Evolutionary conservation across 2,113 vertebrate genomes (phyloP).

Genomic region (Orthonyx spaldingii): DNA sequence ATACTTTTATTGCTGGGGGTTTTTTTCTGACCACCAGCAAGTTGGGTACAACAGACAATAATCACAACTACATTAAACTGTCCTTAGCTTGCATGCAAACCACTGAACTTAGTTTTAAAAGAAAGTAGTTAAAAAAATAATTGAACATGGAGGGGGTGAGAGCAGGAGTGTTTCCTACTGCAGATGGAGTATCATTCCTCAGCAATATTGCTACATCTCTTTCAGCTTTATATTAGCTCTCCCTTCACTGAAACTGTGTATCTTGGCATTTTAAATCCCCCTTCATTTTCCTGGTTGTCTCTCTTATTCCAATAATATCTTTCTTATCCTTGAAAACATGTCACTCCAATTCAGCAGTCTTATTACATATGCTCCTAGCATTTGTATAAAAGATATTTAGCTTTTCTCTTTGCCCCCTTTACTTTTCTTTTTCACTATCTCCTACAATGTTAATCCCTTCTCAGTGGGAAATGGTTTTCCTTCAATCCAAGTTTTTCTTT

Average conservation of each 20-base stretch:
- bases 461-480: constrained; percentile 61
- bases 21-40: not conserved
- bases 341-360: constrained; percentile 66
- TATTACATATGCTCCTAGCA: constrained; percentile 62
- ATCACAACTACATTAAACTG: not conserved
- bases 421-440: constrained; percentile 65
- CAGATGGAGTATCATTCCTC: constrained; percentile 36
- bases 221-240: constrained; percentile 54
- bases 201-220: constrained; percentile 56
- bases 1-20: not conserved
- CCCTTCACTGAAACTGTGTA: constrained; percentile 60
- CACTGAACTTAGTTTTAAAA: not conserved
- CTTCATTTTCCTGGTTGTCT: constrained; percentile 67
- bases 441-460: constrained; percentile 64
- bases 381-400: constrained; percentile 69
- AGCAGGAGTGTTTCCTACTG: not conserved
- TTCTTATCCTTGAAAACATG: constrained; percentile 68
- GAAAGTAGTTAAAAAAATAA: not conserved
- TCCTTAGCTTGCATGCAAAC: not conserved
- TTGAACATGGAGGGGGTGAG: rapidly evolving
- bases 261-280: constrained; percentile 69
- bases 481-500: constrained; percentile 50
- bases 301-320: constrained; percentile 73
- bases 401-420: constrained; percentile 64
- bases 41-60: not conserved